Evolutionary conservation across 1,140 invertebrate genomes (phyloP), one percentile per base, ranked within the genome.

Genomic region (Hylaeus anthracinus): DNA sequence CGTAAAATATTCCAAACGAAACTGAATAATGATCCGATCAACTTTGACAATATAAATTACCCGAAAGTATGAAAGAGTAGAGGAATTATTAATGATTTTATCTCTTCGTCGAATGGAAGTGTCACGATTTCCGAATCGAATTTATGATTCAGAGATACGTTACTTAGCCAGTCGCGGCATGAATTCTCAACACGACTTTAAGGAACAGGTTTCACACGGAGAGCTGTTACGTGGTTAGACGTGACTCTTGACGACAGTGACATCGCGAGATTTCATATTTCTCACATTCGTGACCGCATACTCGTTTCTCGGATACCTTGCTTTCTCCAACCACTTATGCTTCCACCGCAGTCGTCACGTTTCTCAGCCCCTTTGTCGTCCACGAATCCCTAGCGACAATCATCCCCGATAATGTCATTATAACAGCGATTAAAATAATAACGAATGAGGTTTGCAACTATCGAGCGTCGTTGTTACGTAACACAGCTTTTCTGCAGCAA

Each of bases 251-350:
- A 53, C 56, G 51, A 53, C 41, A 26, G 45, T 60, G 61, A 60
- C 76, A 39, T 41, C 14, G 55, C 65, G 45, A 84, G 72, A 84
- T 81, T 66, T 85, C 71, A 83, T 84, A 80, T 85, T 84, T 85
- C 56, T 83, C 61, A 10, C 60, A 66, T 60, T 69, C 48, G 72
- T 70, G 58, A 78, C 66, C 66, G 69, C 78, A 41, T 53, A n/a
- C 37, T 84, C 41, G 41, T 72, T 43, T 45, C 53, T 2, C 37
- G 55, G 51, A 43, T 80, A 39, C 65, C 60, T 61, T 9, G 14
- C 41, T 58, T n/a, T 48, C 58, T 15, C 0, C 41, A 45, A 10
- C 37, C 79, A 74, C 60, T 84, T 79, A 70, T 74, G 14, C 66
- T 74, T 65, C 37, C 39, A 58, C 37, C n/a, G 55, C 43, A 43